These are phyloP conservation scores for Kradibia gibbosae DNA, from an alignment of 1,140 invertebrate species.

Conservation along the genomic window DNA sequence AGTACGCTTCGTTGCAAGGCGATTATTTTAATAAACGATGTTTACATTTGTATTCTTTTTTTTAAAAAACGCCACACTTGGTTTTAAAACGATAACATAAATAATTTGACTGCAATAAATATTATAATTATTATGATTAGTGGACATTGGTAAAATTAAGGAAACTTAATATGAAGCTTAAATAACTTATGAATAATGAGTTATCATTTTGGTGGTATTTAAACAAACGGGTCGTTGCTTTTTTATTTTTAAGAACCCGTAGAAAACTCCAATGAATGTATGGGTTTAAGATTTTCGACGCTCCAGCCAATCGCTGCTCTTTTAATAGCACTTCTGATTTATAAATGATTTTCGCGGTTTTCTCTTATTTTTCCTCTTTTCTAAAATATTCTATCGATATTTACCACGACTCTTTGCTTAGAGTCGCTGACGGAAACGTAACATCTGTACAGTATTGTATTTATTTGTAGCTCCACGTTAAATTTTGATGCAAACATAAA, in stretches of 20 bases:
- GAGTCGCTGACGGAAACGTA: not conserved
- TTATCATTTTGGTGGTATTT: not conserved
- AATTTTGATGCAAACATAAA: conserved; percentile 32
- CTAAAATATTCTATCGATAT: not conserved
- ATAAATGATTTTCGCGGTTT: not conserved
- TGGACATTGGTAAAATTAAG: not conserved
- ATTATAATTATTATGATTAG: too few species aligned
- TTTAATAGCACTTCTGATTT: conserved; percentile 33
- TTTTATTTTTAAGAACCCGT: conserved; percentile 29
- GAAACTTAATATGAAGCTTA: not conserved
- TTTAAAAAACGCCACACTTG: too few species aligned
- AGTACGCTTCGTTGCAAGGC: too few species aligned
- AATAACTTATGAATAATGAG: not conserved
- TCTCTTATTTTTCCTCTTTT: not conserved
- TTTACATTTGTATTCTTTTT: too few species aligned
- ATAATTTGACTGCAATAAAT: too few species aligned
- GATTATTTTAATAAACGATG: too few species aligned
- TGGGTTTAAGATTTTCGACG: conserved; percentile 30
- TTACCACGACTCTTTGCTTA: not conserved
- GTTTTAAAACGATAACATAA: too few species aligned
- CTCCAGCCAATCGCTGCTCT: not conserved
- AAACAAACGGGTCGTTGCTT: not conserved
- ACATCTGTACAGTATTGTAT: not conserved
- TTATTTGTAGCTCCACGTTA: conserved; percentile 18
- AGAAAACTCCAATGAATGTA: conserved; percentile 6